Conservation (phyloP, 2,888 invertebrate genomes). For the Eupeodes luniger region DNA sequence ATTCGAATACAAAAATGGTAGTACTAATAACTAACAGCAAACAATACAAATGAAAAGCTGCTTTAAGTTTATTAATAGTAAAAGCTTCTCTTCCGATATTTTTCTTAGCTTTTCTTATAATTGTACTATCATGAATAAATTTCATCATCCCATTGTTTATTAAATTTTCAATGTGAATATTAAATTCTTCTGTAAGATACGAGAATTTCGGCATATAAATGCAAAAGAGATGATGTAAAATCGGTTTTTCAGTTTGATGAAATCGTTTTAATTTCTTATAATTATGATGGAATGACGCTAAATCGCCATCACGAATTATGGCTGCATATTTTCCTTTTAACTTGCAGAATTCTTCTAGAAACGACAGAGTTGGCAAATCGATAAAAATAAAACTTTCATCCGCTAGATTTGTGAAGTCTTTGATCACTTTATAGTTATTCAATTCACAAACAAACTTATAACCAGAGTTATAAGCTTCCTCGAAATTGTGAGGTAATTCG, state of each 20-base stretch:
- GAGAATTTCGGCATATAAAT: conserved; percentile 3
- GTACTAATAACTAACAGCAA: background rate
- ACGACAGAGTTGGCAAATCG: background rate
- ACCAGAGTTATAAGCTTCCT: too few relatives aligned
- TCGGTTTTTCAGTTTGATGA: background rate
- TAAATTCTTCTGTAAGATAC: background rate
- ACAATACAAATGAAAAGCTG: background rate
- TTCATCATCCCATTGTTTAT: conserved; percentile 1
- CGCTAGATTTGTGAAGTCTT: background rate
- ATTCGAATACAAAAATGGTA: background rate
- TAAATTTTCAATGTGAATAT: background rate
- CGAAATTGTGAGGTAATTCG: too few relatives aligned
- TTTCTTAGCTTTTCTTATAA: background rate
- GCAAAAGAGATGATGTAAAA: background rate
- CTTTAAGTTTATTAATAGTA: background rate
- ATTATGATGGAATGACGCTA: background rate
- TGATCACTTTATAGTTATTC: too few relatives aligned
- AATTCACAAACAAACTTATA: too few relatives aligned
- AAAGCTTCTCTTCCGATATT: background rate
- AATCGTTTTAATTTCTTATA: background rate
- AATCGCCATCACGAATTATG: background rate
- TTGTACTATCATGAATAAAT: background rate
- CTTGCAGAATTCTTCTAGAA: background rate
- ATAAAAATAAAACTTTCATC: background rate
- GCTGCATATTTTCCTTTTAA: background rate